Evolutionary conservation across 2,888 invertebrate genomes (phyloP).

Genomic region (Dryocosmus kuriphilus): DNA sequence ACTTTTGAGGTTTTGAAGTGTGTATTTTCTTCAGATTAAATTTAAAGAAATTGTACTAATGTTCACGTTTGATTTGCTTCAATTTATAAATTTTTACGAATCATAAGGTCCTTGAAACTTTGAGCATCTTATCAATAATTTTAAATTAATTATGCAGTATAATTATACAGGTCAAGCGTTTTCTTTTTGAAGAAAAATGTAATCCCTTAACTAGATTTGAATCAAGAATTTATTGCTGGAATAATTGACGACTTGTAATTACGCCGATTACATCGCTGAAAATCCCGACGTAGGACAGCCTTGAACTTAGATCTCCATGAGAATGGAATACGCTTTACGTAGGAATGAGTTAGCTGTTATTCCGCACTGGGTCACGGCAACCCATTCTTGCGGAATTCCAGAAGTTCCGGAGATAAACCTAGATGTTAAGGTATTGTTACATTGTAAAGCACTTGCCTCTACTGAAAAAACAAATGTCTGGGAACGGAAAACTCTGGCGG

Average conservation of each 20-base stretch:
- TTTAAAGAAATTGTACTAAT: no score
- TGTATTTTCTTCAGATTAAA: no score
- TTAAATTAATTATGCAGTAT: no score
- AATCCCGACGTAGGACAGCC: conserved; percentile 33
- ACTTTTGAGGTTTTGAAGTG: no score
- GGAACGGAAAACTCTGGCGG: not conserved
- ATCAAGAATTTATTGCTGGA: no score
- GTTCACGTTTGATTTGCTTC: no score
- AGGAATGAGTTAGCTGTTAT: conserved; percentile 32
- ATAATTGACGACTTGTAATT: not conserved
- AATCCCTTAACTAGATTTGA: no score
- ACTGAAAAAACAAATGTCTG: not conserved
- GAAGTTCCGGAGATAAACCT: not conserved
- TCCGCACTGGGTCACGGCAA: conserved; percentile 41
- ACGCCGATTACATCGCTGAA: not conserved
- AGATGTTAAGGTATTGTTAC: not conserved
- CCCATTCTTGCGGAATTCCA: conserved; percentile 32
- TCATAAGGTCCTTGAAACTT: no score
- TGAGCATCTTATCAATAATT: no score
- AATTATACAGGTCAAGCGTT: no score
- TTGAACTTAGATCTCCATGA: conserved; percentile 46
- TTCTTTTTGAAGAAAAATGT: no score
- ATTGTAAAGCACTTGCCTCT: not conserved
- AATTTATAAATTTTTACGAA: no score
- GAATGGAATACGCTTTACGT: conserved; percentile 41